Percentiles rank a stretch among this genome's conserved stretches.
phyloP scores from a whole-genome alignment of 2,888 invertebrate species.

The Micoletzkya japonica region DNA sequence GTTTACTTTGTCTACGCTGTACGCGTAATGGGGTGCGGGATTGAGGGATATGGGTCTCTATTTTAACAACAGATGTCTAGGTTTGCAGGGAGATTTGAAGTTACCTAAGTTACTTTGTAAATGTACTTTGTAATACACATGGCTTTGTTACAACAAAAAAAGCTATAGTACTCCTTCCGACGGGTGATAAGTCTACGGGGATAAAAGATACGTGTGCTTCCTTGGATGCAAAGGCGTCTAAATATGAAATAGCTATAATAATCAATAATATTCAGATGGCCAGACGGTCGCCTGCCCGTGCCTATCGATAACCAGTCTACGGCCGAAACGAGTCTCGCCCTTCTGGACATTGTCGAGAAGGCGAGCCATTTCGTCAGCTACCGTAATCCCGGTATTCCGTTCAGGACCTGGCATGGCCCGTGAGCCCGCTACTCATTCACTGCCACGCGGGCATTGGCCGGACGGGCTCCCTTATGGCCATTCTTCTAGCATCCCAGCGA shows the following conservation, averaged over 20 bases:
- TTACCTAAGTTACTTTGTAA: too few relatives aligned
- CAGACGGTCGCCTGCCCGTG: constrained; percentile 35
- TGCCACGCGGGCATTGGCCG: constrained; percentile 86
- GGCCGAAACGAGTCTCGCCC: constrained; percentile 24
- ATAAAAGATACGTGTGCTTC: too few relatives aligned
- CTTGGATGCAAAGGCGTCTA: not conserved
- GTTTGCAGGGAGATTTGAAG: too few relatives aligned
- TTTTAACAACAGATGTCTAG: too few relatives aligned
- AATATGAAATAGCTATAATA: not conserved
- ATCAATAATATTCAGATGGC: constrained; percentile 30
- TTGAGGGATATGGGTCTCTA: too few relatives aligned
- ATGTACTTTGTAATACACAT: too few relatives aligned
- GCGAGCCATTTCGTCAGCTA: not conserved
- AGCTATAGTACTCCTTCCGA: too few relatives aligned
- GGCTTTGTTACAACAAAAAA: too few relatives aligned
- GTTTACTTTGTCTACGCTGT: not conserved
- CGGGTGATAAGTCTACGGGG: too few relatives aligned
- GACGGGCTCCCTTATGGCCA: constrained; percentile 72
- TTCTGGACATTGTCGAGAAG: constrained; percentile 27
- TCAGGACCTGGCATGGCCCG: constrained; percentile 50
- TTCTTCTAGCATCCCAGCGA: constrained; percentile 18
- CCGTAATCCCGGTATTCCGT: not conserved
- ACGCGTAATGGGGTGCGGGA: too few relatives aligned
- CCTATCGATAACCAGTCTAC: constrained; percentile 24
- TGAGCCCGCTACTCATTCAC: constrained; percentile 85